Base-by-base conservation (phyloP, 2,888 invertebrate species). In the Sclerodermus sp. region DNA sequence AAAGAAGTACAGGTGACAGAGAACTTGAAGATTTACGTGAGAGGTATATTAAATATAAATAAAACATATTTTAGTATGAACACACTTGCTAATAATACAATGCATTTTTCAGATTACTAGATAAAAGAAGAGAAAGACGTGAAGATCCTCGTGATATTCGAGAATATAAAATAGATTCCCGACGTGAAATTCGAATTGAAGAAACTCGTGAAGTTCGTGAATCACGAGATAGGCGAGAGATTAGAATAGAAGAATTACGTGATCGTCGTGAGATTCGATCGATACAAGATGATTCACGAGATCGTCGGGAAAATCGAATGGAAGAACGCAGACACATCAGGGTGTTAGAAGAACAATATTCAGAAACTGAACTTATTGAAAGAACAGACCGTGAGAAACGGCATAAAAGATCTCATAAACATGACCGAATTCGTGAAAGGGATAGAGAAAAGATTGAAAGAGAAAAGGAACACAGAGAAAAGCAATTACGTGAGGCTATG, bases 11-110 rank as follows among this genome's bases (percentile, higher is more conserved):
- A 16, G 84, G 83, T 0, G 86, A 84, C 68, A 82, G 84, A 60
- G 85, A 88, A 49, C 80, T 90, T 52, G 89, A 90, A 71, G 91
- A 91, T 78, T 80, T 91, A 69, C 82, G 91, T 62, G 88, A 87
- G 64, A 83, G 90, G 67, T 79, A 53, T 45, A 36, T 43, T 15
- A 40, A 13, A 15, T 14, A 38, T 17, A 9, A 8, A n/a, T 14
- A 29, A 23, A 34, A 41, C n/a, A n/a, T 10, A 42, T 45, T 51
- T 42, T 17, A 14, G 30, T 16, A 42, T 30, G 6, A 30, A 9
- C 30, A 30, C 30, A 43, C 36, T 34, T 45, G 40, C 1, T 49
- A 34, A 18, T 29, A 38, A 47, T 48, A 40, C 44, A 32, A 47
- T 46, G 38, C 48, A 44, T 59, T 49, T 70, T 67, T 39, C 54